Percentiles rank a stretch among this genome's conserved stretches.
phyloP scores from a whole-genome alignment of 2,888 invertebrate genomes.

The Aspidiotus destructor region DNA sequence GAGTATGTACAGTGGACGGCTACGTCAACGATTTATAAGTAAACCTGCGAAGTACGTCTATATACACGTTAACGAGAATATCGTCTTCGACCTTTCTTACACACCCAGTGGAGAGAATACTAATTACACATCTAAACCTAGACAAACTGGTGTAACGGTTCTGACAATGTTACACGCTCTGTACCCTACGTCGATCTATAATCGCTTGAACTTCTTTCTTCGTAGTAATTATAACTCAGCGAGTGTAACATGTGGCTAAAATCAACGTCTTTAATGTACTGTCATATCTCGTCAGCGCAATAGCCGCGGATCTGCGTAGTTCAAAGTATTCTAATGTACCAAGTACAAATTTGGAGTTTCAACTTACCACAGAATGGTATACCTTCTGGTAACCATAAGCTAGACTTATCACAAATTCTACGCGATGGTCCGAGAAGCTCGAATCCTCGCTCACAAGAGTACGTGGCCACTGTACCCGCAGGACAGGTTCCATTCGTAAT shows the following conservation, averaged over 20 bases:
- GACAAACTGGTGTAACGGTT: constrained; percentile 32
- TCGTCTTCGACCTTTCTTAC: constrained; percentile 12
- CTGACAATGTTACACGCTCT: constrained; percentile 22
- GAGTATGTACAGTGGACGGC: too few relatives aligned
- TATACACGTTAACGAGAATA: not conserved
- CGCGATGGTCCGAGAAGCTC: constrained; percentile 80
- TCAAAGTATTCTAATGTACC: too few relatives aligned
- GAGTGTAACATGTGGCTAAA: not conserved
- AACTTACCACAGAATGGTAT: constrained; percentile 89
- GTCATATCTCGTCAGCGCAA: too few relatives aligned
- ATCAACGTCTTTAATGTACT: not conserved
- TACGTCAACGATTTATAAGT: too few relatives aligned
- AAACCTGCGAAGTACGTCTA: too few relatives aligned
- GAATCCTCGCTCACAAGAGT: constrained; percentile 79
- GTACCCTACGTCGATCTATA: constrained; percentile 19
- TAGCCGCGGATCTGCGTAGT: too few relatives aligned
- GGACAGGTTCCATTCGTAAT: constrained; percentile 48
- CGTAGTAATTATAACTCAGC: constrained; percentile 15
- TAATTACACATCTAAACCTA: constrained; percentile 30
- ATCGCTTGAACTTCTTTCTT: constrained; percentile 26
- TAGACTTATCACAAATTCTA: constrained; percentile 60
- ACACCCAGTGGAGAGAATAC: constrained; percentile 28
- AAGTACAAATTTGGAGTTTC: not conserved
- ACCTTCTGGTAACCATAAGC: constrained; percentile 77
- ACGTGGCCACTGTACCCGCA: constrained; percentile 63